Base-by-base conservation (phyloP, 2,797 vertebrate genomes). In the Sebastes umbrosus region DNA sequence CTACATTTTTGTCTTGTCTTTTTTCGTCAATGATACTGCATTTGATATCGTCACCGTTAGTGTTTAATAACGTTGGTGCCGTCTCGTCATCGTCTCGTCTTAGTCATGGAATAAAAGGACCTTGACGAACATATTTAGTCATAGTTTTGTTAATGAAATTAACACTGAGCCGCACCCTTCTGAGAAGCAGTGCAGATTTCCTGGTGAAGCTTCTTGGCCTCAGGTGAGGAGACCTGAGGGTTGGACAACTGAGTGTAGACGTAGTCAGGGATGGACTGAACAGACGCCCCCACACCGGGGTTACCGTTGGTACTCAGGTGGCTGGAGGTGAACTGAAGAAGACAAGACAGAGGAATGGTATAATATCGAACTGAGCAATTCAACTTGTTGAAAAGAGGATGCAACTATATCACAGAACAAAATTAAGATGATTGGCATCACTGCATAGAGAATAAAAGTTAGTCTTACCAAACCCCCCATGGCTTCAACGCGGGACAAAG, bases 191-290 rank as follows among this genome's bases (percentile, higher is more conserved):
- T 52, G 89, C 95, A 97, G 92, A 98, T 97, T 79, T 96, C 97
- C 84, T 97, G 94, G 89, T 98, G 97, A 65, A 99, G 92, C 86
- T 97, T 97, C 84, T 94, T 95, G 27, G 97, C 97, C 85, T 98
- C 97, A 0, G 95, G 94, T 27, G 97, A 94, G 7, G 95, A 92
- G 78, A 95, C 92, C 39, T 94, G 94, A 0, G 96, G 96, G 69
- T 95, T 95, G 86, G 97, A 97, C 71, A 96, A 90, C 84, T 97
- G 96, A 0, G 96, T 81, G 88, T 97, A 97, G 77, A 98, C 94
- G 32, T 97, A 96, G 32, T 96, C 96, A 0, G 97, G 97, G 50
- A 98, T 96, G 85, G 97, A 98, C 87, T 97, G 96, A 22, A 97
- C 96, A 0, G 97, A 98, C 12, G 94, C 80, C 0, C 82, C 87